Evolutionary conservation across 2,797 vertebrate genomes (phyloP), one percentile per base, ranked within the genome.

Genomic region (Jordanella pulchra): DNA sequence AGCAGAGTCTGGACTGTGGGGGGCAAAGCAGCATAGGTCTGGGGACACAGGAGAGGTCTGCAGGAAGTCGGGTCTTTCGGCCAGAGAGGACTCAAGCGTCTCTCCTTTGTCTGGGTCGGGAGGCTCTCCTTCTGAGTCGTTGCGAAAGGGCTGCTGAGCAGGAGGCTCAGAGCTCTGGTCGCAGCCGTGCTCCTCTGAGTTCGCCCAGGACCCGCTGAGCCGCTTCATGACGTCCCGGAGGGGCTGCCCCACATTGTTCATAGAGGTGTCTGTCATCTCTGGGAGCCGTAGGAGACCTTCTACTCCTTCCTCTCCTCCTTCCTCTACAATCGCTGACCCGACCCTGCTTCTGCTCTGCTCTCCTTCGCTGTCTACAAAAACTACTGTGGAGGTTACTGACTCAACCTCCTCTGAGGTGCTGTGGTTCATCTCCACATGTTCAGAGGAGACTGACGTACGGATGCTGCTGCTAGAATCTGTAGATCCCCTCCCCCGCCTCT

Each of bases 21-120:
- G 2, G 95, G 97, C 95, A 98, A 97, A 96, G 94, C 94, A 91
- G 96, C 96, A 95, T 93, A 96, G 92, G 93, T 97, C 96, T 91
- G 95, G 88, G 86, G 95, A 92, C 58, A 93, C 90, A 87, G 95
- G 87, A 77, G 95, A 89, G 91, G 95, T 85, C 89, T 93, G 96
- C 88, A 87, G 93, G 93, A 89, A 93, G 85, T 74, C 86, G 58
- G 78, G 65, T 69, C 84, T 81, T 44, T 73, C 77, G 84, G 69
- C 79, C 73, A 81, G 12, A 79, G 73, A 12, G 69, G 77, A 69
- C 50, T 12, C 18, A 64, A 74, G 32, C 2, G 48, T 89, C 82
- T 91, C 87, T 84, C 79, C 91, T 79, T 44, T 83, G 78, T 78
- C 79, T 76, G 91, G 91, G 89, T 97, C 96, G 0, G 96, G 96